Evolutionary conservation across 2,797 vertebrate species (phyloP).

Genomic region (Microctenopoma stevenorrisi): DNA sequence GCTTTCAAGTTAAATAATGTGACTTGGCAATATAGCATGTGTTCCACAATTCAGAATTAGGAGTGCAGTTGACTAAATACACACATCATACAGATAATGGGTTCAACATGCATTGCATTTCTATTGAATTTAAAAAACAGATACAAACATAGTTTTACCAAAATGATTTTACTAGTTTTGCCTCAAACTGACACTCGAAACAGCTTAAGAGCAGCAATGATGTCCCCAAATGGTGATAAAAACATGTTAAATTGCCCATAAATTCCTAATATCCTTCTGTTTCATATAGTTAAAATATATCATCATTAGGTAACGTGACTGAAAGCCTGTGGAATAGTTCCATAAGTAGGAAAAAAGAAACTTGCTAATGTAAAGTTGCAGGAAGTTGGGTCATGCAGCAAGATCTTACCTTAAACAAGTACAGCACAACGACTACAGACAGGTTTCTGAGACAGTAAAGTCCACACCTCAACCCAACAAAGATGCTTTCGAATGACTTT

Average conservation of each 20-base stretch:
- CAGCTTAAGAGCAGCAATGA: neutral
- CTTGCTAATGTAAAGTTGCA: too few species aligned
- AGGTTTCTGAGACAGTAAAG: too few species aligned
- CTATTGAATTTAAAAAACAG: slow-evolving; percentile 7
- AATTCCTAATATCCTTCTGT: neutral
- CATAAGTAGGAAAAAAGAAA: neutral
- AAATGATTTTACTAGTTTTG: too few species aligned
- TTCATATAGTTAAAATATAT: neutral
- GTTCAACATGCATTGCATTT: neutral
- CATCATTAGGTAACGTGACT: neutral
- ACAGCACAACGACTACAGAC: too few species aligned
- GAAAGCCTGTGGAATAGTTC: neutral
- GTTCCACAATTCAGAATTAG: slow-evolving; percentile 33
- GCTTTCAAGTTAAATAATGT: slow-evolving; percentile 56
- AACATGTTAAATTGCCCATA: neutral
- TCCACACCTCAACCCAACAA: too few species aligned
- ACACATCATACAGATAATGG: neutral
- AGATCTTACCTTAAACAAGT: too few species aligned
- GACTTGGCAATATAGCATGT: slow-evolving; percentile 43
- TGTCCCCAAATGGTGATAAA: neutral
- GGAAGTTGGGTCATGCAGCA: too few species aligned
- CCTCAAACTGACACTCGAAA: too few species aligned
- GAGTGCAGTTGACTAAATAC: neutral
- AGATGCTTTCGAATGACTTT: too few species aligned
- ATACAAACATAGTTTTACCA: neutral